Evolutionary conservation across 2,888 invertebrate genomes (phyloP), one percentile per base, ranked within the genome.

Genomic region (Nomada lathburiana): DNA sequence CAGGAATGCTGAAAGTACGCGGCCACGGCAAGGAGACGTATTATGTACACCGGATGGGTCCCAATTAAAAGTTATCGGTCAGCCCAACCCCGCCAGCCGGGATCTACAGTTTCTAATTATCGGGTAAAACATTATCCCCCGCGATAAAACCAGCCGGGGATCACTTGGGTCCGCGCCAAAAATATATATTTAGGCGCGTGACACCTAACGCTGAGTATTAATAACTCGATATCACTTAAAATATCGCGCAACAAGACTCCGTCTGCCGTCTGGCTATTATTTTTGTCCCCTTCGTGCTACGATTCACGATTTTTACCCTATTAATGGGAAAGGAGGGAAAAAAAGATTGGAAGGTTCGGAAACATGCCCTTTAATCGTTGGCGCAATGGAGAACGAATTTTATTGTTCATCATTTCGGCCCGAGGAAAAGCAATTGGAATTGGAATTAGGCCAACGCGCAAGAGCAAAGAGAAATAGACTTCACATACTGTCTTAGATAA

Each of bases 211-310:
- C 68, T 65, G 44, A 60, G 20, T 88, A 88, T 88, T 88, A 88
- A 88, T 88, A 88, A 79, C 88, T 74, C 69, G 88, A 88, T 88
- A 88, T 86, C 83, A 78, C 88, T 88, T 86, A 81, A 88, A 88
- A 88, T 88, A 88, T 83, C 86, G 81, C 75, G 87, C 86, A 79
- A 84, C 86, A 87, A 86, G 86, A 86, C 86, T 77, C 76, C 81
- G 82, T 84, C 87, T 79, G 79, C 73, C 84, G 79, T 82, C 79
- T 86, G 76, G 64, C 84, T 86, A 86, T 82, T 86, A 86, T 87
- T 84, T 88, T 80, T 84, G 84, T 74, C 83, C 79, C 80, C 53
- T 55, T 64, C 80, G 10, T n/a, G 18, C 18, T 9, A 42, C 18
- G 47, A 47, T 42, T n/a, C 26, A 44, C 11, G 11, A 13, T 44